Conservation (phyloP, 2,113 vertebrate genomes). For the Hydrochoerus hydrochaeris region DNA sequence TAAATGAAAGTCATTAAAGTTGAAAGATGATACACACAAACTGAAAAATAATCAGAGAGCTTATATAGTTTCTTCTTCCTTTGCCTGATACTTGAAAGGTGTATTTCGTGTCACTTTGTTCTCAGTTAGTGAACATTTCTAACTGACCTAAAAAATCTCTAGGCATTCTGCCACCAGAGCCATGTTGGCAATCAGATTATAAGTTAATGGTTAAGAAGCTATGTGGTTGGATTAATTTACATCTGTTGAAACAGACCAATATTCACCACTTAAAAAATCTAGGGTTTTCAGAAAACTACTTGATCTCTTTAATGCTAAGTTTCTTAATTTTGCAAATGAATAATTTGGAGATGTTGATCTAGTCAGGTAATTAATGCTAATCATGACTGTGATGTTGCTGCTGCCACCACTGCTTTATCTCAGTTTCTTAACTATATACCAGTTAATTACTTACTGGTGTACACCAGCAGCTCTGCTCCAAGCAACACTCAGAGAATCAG, state of each 20-base stretch:
- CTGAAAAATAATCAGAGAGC: background rate
- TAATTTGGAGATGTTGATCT: background rate
- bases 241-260: background rate
- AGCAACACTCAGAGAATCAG: background rate
- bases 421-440: background rate
- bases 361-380: background rate
- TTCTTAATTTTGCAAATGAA: background rate
- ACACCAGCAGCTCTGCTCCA: background rate
- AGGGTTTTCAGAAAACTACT: background rate
- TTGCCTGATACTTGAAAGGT: background rate
- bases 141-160: background rate
- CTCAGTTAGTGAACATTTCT: background rate
- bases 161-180: background rate
- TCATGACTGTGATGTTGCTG: background rate
- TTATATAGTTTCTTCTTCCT: background rate
- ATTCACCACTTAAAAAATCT: background rate
- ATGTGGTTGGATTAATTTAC: background rate
- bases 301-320: background rate
- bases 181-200: background rate
- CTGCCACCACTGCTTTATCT: background rate
- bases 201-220: background rate
- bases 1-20: background rate
- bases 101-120: background rate
- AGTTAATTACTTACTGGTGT: background rate
- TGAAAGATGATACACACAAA: background rate